Evolutionary conservation across 2,113 vertebrate genomes (phyloP).

Genomic region (Sinosuthora webbiana): DNA sequence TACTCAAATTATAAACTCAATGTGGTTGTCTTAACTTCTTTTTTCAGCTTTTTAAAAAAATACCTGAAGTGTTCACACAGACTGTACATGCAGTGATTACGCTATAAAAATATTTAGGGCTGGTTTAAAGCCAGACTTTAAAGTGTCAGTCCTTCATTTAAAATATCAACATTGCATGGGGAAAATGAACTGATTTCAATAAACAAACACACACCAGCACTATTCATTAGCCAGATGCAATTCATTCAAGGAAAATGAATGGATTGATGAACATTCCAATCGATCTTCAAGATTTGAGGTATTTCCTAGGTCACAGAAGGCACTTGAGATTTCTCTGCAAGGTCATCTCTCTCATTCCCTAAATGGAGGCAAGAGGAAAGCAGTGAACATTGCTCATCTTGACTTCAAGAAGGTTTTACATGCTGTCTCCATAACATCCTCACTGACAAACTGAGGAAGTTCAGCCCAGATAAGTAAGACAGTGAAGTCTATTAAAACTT

Average conservation of each 20-base stretch:
- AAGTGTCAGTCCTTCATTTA: not conserved
- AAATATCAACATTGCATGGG: not conserved
- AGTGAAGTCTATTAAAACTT: not conserved
- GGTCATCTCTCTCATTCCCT: not conserved
- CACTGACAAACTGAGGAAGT: not conserved
- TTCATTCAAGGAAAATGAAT: not conserved
- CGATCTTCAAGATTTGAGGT: not conserved
- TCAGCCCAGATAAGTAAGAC: not conserved
- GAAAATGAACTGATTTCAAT: not conserved
- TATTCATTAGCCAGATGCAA: not conserved
- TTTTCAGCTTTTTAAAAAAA: not conserved
- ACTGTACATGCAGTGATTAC: not conserved
- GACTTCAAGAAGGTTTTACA: not conserved
- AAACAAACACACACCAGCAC: not conserved
- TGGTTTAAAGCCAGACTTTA: not conserved
- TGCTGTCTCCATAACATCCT: not conserved
- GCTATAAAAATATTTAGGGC: not conserved
- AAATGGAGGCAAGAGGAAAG: not conserved
- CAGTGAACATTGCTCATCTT: not conserved
- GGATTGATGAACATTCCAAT: not conserved
- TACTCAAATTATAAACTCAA: not conserved
- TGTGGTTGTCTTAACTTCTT: not conserved
- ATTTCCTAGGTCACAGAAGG: not conserved
- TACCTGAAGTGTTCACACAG: not conserved
- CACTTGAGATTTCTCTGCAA: not conserved